Conservation (phyloP, 2,113 vertebrate genomes). For the Gila orcuttii region DNA sequence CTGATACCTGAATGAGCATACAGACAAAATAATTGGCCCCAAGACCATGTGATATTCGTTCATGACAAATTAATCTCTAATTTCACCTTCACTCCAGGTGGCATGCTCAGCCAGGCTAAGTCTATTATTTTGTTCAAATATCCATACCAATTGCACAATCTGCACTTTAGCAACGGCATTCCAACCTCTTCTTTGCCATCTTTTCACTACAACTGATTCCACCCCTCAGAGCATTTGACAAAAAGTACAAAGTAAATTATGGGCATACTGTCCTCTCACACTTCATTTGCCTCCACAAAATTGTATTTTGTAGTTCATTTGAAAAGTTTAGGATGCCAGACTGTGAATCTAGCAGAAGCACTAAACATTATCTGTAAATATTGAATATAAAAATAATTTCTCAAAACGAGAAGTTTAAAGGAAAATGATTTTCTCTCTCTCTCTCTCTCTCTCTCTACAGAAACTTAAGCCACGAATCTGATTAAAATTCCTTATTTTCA, state of each 20-base stretch:
- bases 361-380: slow-evolving; percentile 12
- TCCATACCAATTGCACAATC: slow-evolving; percentile 31
- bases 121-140: slow-evolving; percentile 18
- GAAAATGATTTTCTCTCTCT: no score
- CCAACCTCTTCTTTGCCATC: not conserved
- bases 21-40: slow-evolving; percentile 54
- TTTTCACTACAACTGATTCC: not conserved
- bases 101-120: slow-evolving; percentile 24
- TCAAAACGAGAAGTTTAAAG: not conserved
- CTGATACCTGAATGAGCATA: slow-evolving; percentile 53
- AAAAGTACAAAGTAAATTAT: not conserved
- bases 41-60: slow-evolving; percentile 58
- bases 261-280: not conserved
- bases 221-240: not conserved
- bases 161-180: not conserved
- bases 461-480: not conserved
- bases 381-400: slow-evolving; percentile 1
- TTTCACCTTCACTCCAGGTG: slow-evolving; percentile 28
- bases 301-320: not conserved
- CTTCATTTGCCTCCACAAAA: not conserved
- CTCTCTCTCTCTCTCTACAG: not conserved
- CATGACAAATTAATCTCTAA: slow-evolving; percentile 38
- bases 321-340: not conserved
- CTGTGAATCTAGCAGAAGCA: not conserved
- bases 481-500: not conserved